Conservation (phyloP, 1,140 invertebrate species). For the Agrypnia vestita region DNA sequence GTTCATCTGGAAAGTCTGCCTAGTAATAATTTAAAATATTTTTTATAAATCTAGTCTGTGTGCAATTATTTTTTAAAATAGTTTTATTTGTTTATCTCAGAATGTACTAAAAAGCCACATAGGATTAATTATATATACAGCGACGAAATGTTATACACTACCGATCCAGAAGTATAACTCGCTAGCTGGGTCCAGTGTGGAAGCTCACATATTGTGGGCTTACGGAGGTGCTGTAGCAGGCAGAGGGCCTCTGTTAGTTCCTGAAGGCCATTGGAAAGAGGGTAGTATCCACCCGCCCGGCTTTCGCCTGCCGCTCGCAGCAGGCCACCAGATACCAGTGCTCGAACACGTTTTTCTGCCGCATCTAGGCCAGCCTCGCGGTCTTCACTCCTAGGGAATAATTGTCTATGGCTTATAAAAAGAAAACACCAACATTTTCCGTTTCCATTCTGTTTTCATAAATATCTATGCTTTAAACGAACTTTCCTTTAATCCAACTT, state of each 20-base stretch:
- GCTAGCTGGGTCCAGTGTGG: constrained; percentile 64
- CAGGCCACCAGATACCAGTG: constrained; percentile 77
- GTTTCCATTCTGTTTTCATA: no score
- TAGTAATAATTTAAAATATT: no score
- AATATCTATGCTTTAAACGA: no score
- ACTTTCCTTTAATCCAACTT: no score
- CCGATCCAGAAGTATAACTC: constrained; percentile 56
- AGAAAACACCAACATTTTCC: no score
- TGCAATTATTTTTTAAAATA: no score
- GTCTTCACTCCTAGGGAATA: constrained; percentile 18
- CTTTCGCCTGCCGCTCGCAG: constrained; percentile 80
- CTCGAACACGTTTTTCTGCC: constrained; percentile 78
- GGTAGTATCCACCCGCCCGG: constrained; percentile 78
- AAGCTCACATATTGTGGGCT: constrained; percentile 54
- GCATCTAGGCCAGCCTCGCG: constrained; percentile 12
- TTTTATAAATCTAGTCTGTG: no score
- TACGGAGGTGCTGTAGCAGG: constrained; percentile 80
- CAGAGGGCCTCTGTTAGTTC: constrained; percentile 91
- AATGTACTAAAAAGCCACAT: no score
- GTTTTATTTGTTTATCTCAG: no score
- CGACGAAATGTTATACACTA: background rate
- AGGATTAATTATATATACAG: no score
- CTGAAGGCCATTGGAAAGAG: constrained; percentile 85
- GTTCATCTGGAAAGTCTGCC: no score
- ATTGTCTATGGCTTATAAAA: no score